Conservation (phyloP, 2,888 invertebrate genomes). For the Amphiduros pacificus region DNA sequence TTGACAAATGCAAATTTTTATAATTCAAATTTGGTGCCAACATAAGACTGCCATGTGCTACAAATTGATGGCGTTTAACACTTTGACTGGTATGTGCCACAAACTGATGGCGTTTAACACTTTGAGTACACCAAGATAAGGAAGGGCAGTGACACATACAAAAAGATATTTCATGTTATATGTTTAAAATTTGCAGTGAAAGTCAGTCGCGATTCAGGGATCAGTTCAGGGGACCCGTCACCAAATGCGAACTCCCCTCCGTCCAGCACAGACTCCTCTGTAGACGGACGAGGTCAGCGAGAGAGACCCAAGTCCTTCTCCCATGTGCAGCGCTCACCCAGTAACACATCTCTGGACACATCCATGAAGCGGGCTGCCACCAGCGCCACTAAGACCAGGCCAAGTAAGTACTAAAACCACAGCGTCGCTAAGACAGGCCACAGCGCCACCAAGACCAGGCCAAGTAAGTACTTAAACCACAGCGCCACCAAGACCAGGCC, state of each 20-base stretch:
- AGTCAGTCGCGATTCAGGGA: conserved; percentile 52
- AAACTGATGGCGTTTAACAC: too few relatives aligned
- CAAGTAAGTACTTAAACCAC: too few relatives aligned
- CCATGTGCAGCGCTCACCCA: conserved; percentile 15
- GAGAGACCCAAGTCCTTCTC: conserved; percentile 12
- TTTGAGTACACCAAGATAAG: too few relatives aligned
- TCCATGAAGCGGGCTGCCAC: conserved; percentile 9
- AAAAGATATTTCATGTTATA: neutral
- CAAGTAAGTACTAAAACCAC: conserved; percentile 24
- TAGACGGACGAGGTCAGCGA: neutral
- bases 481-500: too few relatives aligned
- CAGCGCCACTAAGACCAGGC: conserved; percentile 16
- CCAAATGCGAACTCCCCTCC: conserved; percentile 42
- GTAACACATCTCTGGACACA: conserved; percentile 17
- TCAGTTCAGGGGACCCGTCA: conserved; percentile 53
- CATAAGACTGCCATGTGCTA: too few relatives aligned
- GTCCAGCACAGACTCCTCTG: conserved; percentile 9
- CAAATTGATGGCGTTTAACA: too few relatives aligned
- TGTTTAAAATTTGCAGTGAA: conserved; percentile 18
- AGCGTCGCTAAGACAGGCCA: too few relatives aligned
- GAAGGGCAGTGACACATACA: too few relatives aligned
- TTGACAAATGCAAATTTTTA: too few relatives aligned
- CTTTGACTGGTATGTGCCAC: too few relatives aligned
- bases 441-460: too few relatives aligned
- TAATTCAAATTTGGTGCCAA: too few relatives aligned